Evolutionary conservation across 2,797 vertebrate species (phyloP), one percentile per base, ranked within the genome.

Genomic region (Helostoma temminkii): DNA sequence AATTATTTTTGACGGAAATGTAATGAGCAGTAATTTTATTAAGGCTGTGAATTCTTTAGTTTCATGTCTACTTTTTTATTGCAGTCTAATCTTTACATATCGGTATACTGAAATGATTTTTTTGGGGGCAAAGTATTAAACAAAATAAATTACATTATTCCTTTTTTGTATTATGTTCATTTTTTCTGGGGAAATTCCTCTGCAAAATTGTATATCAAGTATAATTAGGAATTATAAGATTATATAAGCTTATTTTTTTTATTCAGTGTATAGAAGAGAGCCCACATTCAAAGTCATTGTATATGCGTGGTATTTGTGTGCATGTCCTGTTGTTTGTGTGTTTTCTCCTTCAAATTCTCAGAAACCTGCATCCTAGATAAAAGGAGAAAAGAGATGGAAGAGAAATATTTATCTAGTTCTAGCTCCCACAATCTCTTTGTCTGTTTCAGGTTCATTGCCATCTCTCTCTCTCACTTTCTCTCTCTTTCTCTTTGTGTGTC

Each of bases 351-450:
- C 61, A 55, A 48, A 61, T 56, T 48, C 46, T 80, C 58, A 30
- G 63, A 45, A 79, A 83, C 81, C 61, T 75, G 67, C 41, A 34
- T 43, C 71, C 9, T 43, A 82, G 69, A 83, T 85, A 67, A 80
- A 85, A 80, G 75, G 47, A 25, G 47, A 61, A 63, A 60, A 65
- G 64, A 85, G 73, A 86, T 75, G 36, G 78, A 86, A 87, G 83
- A 86, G 83, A 86, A 85, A 87, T 87, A 88, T 82, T 84, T 41
- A 78, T 81, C 56, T 81, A 58, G 63, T 42, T 66, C 47, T 42
- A 43, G 84, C 55, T 78, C 60, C 61, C 55, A 49, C 68, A 68
- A 52, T 50, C 60, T 64, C 47, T 63, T 69, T 58, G 49, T 76
- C 65, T 76, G 57, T 82, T 80, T 62, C 65, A 68, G 58, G 50